These are phyloP conservation scores for Zaprionus inermis DNA, from an alignment of 1,140 invertebrate species.

Conservation along the genomic window DNA sequence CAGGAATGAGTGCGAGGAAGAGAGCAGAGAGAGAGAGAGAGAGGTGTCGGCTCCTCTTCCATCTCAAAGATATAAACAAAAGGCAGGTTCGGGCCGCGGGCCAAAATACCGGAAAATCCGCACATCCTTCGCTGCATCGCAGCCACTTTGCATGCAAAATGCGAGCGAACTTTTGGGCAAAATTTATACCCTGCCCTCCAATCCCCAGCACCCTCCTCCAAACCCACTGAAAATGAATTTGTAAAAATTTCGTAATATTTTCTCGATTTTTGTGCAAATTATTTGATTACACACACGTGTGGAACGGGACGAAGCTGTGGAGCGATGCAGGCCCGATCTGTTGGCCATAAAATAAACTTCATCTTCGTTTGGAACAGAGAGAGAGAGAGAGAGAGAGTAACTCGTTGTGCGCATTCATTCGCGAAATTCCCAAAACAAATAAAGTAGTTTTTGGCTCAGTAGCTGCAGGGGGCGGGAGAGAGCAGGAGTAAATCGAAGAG, in stretches of 20 bases:
- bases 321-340: constrained; percentile 41
- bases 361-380: constrained; percentile 52
- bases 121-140: constrained; percentile 62
- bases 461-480: background rate
- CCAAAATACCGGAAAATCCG: constrained; percentile 77
- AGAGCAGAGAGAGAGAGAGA: background rate
- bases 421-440: constrained; percentile 77
- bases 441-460: constrained; percentile 51
- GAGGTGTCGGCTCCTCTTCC: constrained; percentile 23
- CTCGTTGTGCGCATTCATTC: constrained; percentile 58
- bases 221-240: constrained; percentile 66
- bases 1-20: no score
- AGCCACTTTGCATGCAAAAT: constrained; percentile 75
- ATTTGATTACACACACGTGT: constrained; percentile 83
- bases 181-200: background rate
- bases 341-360: constrained; percentile 76
- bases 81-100: constrained; percentile 42
- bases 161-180: constrained; percentile 54
- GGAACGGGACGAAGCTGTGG: constrained; percentile 34
- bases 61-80: constrained; percentile 82
- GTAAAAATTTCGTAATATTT: constrained; percentile 80
- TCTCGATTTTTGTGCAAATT: constrained; percentile 79
- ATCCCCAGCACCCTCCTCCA: background rate
- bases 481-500: background rate
- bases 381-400: background rate